These are phyloP conservation scores for Hecatera dysodea DNA, from an alignment of 2,888 invertebrate species.

Conservation along the genomic window DNA sequence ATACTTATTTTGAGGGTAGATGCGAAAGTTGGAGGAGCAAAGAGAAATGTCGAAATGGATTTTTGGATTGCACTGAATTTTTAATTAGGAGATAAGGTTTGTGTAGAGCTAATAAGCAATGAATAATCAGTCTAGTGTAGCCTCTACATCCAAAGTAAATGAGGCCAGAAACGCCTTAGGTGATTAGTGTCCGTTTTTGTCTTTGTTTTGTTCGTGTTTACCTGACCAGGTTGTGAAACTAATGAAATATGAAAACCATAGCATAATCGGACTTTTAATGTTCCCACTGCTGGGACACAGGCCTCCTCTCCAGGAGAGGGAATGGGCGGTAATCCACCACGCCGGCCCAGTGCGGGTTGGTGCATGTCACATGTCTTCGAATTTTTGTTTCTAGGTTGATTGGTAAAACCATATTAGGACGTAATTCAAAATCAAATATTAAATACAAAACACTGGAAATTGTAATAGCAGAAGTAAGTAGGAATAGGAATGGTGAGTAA, in stretches of 20 bases:
- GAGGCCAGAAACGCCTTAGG: not conserved
- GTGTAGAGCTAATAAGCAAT: not conserved
- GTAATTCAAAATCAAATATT: too few relatives aligned
- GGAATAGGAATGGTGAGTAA: too few relatives aligned
- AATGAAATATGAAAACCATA: not conserved
- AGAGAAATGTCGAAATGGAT: slow-evolving; percentile 46
- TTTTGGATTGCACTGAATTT: slow-evolving; percentile 49
- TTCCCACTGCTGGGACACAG: too few relatives aligned
- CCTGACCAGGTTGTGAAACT: not conserved
- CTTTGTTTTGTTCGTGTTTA: not conserved
- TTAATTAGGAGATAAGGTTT: slow-evolving; percentile 31
- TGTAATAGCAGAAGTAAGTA: not conserved
- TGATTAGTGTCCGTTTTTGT: not conserved
- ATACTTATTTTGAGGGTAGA: slow-evolving; percentile 73
- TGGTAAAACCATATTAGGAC: too few relatives aligned
- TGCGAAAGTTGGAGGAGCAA: slow-evolving; percentile 43
- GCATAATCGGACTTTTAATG: too few relatives aligned
- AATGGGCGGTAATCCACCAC: too few relatives aligned
- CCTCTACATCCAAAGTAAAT: not conserved
- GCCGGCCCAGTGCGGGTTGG: too few relatives aligned
- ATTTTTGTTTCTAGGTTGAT: too few relatives aligned
- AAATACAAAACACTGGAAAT: not conserved
- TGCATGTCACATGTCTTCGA: too few relatives aligned
- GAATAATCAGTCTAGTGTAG: slow-evolving; percentile 14
- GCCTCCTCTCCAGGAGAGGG: too few relatives aligned